Evolutionary conservation across 2,888 invertebrate genomes (phyloP), one percentile per base, ranked within the genome.

Genomic region (Cephus spinipes): DNA sequence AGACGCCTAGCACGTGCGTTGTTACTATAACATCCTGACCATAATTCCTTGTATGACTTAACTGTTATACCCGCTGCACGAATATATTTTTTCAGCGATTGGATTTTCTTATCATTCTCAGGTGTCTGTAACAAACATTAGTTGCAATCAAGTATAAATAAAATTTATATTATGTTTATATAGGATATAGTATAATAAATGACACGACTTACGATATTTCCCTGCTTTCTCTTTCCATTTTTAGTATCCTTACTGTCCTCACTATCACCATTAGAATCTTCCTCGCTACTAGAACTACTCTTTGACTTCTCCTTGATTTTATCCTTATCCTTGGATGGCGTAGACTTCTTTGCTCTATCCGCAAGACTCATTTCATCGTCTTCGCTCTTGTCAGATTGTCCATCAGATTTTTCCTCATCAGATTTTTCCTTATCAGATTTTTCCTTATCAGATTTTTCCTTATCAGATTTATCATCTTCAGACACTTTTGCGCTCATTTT

Each of bases 61-160:
- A 90, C 83, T 40, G 75, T 82, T 40, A 91, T 86, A 32, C 91
- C 90, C 75, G 90, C 86, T 32, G 81, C 75, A 31, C 82, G 83
- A 68, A 91, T 73, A 73, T 84, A 90, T 75, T 85, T 88, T 77
- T 89, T 91, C 33, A 90, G 76, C 1, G 34, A 33, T 55, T 86
- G 84, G 78, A 91, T 85, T 80, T 79, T 84, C 34, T 83, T 85
- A 33, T 86, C 79, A 15, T 83, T 81, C 4, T 85, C 83, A 4
- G 81, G 75, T 75, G 77, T 79, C 87, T 87, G 79, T 80, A 85
- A 84, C 12, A 78, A 74, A 31, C 9, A 68, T 74, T 68, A 55
- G 73, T n/a, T 4, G 12, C 31, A 73, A 33, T 15, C 15, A 55
- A 73, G 34, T 73, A 23, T 36, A 23, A 34, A 69, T 71, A 71